Percentiles rank a stretch among this genome's conserved stretches.
Conservation (phyloP, 35 echinoderm and acorn worm genomes). For the Acanthaster planci region DNA sequence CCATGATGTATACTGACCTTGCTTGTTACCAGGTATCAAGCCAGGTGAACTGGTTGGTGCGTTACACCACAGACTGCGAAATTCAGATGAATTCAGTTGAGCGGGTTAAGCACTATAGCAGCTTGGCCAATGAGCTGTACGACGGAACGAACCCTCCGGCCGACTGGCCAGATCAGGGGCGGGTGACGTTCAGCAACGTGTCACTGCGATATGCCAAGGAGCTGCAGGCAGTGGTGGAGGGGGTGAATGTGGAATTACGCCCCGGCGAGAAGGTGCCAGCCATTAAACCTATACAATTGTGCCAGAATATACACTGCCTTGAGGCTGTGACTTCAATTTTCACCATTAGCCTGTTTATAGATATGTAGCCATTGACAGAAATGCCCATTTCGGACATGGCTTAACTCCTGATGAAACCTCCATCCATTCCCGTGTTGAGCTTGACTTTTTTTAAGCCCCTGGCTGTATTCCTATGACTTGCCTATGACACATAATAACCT, state of each 20-base stretch:
- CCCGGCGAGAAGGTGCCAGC: constrained; percentile 69
- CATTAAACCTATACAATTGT: too few species aligned
- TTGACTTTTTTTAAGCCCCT: too few species aligned
- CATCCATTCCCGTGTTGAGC: too few species aligned
- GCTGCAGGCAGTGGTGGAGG: constrained; percentile 45
- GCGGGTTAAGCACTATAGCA: constrained; percentile 62
- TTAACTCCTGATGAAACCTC: too few species aligned
- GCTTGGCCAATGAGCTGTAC: constrained; percentile 43
- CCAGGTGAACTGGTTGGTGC: constrained; percentile 43
- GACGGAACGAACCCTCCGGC: constrained; percentile 48
- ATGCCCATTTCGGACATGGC: too few species aligned
- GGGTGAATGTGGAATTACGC: constrained; percentile 38
- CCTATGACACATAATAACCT: too few species aligned
- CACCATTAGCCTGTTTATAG: too few species aligned
- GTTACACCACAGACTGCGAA: constrained; percentile 43
- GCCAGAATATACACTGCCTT: too few species aligned
- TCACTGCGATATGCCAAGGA: constrained; percentile 57
- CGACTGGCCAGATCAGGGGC: constrained; percentile 56
- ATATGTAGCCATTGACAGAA: too few species aligned
- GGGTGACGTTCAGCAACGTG: constrained; percentile 40
- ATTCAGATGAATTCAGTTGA: constrained; percentile 75
- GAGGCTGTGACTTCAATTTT: too few species aligned
- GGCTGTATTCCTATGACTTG: too few species aligned
- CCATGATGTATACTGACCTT: not conserved
- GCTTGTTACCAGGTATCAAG: constrained; percentile 33